phyloP scores from a whole-genome alignment of 2,113 vertebrate genomes.

The Caranx melampygus region DNA sequence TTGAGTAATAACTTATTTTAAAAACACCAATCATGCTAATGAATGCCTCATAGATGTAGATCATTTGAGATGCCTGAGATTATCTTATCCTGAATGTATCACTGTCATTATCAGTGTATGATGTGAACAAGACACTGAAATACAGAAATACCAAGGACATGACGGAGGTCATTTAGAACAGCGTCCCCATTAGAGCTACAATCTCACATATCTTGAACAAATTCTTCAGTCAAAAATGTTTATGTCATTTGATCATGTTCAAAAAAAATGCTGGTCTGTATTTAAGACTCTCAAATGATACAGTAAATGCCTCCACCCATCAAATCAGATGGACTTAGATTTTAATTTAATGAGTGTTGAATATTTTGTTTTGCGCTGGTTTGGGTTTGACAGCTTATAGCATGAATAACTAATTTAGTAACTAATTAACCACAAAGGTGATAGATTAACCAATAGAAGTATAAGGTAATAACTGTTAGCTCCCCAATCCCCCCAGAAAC shows the following conservation, averaged over 20 bases:
- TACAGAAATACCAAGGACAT: no score
- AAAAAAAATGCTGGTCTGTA: no score
- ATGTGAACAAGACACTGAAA: no score
- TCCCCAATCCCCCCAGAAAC: no score
- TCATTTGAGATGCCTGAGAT: no score
- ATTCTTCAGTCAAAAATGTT: neutral
- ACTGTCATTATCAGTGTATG: no score
- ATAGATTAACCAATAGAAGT: slow-evolving; percentile 8
- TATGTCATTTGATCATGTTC: neutral
- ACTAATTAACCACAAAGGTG: no score
- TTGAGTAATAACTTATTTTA: neutral
- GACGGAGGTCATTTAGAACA: neutral
- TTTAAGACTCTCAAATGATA: no score
- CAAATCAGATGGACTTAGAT: neutral
- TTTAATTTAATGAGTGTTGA: neutral
- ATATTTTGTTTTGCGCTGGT: neutral
- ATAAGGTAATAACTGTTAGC: slow-evolving; percentile 7
- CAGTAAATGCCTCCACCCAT: no score
- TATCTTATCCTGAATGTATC: no score
- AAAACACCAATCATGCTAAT: neutral
- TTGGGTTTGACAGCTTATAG: neutral
- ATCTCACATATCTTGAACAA: neutral
- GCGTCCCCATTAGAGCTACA: neutral
- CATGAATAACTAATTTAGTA: neutral
- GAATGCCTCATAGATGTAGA: neutral